phyloP scores from a whole-genome alignment of 1,140 invertebrate genomes.

The Drosophila tristis region DNA sequence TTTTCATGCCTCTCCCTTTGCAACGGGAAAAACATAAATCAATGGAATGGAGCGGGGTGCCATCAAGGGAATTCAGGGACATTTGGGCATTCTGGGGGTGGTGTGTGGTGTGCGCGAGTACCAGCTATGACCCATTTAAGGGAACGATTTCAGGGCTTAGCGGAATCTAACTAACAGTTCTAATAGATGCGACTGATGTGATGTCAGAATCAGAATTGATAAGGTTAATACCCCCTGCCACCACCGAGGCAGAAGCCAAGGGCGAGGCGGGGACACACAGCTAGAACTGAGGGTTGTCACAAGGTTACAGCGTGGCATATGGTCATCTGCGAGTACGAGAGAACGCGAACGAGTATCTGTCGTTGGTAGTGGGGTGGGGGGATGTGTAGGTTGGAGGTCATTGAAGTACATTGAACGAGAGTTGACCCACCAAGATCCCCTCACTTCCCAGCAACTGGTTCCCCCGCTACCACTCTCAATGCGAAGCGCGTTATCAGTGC shows the following conservation, averaged over 20 bases:
- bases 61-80: too few relatives aligned
- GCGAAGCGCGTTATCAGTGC: constrained; percentile 23
- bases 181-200: background rate
- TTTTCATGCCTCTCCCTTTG: constrained; percentile 23
- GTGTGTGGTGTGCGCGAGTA: background rate
- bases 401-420: constrained; percentile 44
- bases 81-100: background rate
- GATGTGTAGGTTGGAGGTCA: constrained; percentile 22
- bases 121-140: constrained; percentile 21
- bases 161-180: background rate
- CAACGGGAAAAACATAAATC: constrained; percentile 27
- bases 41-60: constrained; percentile 9
- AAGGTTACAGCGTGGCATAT: constrained; percentile 39
- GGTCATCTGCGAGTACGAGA: constrained; percentile 13
- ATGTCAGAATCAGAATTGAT: constrained; percentile 55
- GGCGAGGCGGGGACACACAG: background rate
- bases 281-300: constrained; percentile 31
- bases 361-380: background rate
- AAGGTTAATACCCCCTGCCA: constrained; percentile 59
- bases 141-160: background rate
- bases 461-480: background rate
- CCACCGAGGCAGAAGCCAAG: too few relatives aligned
- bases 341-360: too few relatives aligned
- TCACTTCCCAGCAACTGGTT: constrained; percentile 7
- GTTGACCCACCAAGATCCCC: constrained; percentile 13